Base-by-base conservation (phyloP, 2,888 invertebrate genomes). In the Tanytarsus gracilentus region DNA sequence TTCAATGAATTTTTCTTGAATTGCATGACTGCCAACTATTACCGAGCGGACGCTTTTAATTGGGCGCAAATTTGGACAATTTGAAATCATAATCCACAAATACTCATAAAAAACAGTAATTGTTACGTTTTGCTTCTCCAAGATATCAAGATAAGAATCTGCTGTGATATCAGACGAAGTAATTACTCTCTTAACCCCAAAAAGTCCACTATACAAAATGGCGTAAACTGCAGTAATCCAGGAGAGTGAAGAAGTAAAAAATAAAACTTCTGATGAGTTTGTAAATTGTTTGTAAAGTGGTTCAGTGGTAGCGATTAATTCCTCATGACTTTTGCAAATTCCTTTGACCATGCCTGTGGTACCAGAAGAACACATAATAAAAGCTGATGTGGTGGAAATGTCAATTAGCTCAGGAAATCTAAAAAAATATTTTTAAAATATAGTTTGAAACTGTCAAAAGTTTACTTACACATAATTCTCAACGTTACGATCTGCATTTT, bases 211-310 rank as follows among this genome's bases (percentile, higher is more conserved):
- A 36, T 7, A 7, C 6, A 53, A 39, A 11, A 61, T 5, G 6
- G 23, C 9, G 26, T 25, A 14, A 8, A 52, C 18, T 16, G 51
- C 51, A n/a, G 40, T 51, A 21, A 52, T 18, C 61, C 61, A 61
- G 29, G 27, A 30, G 2, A 29, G 23, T 4, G n/a, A 4, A 4
- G 16, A 29, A 25, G 51, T 18, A 25, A 52, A 18, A 8, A 33
- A 61, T 52, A 1, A 29, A 18, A 1, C 11, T 7, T 3, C 36
- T 23, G 16, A 4, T n/a, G n/a, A n/a, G n/a, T n/a, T n/a, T n/a
- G n/a, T n/a, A n/a, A 3, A 3, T 2, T 8, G 21, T 6, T 1
- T 4, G 6, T 8, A 2, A 5, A 25, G n/a, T 9, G 39, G 53
- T 7, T 8, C 7, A 6, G 23, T 5, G 7, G 3, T 21, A 6